Evolutionary conservation across 2,888 invertebrate species (phyloP).

Genomic region (Formica aserva): DNA sequence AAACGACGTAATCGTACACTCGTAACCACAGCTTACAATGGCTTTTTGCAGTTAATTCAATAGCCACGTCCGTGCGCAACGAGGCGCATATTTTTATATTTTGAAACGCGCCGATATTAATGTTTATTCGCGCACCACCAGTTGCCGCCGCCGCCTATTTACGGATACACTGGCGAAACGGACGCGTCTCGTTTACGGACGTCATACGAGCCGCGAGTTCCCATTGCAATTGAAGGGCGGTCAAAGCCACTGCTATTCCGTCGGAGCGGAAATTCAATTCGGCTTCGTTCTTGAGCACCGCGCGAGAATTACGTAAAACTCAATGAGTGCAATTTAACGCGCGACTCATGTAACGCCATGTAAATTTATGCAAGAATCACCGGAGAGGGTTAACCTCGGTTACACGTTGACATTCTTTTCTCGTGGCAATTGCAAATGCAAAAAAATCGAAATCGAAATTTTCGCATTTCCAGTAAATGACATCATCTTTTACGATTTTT

Average conservation of each 20-base stretch:
- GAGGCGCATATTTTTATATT: conserved; percentile 36
- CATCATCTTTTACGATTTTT: background rate
- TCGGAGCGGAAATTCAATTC: conserved; percentile 80
- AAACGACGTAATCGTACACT: conserved; percentile 22
- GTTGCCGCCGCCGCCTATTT: background rate
- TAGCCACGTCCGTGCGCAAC: background rate
- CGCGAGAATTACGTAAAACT: conserved; percentile 75
- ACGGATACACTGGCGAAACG: conserved; percentile 60
- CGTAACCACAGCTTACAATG: conserved; percentile 22
- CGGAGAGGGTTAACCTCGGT: conserved; percentile 62
- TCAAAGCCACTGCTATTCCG: conserved; percentile 76
- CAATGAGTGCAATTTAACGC: conserved; percentile 67
- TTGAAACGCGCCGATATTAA: conserved; percentile 61
- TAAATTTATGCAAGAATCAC: conserved; percentile 60
- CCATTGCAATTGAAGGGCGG: conserved; percentile 79
- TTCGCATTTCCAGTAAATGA: background rate
- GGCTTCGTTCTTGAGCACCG: conserved; percentile 74
- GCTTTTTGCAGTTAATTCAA: conserved; percentile 12
- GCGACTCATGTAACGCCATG: conserved; percentile 54
- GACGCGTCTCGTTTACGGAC: conserved; percentile 75
- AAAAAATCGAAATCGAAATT: background rate
- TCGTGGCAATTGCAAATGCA: background rate
- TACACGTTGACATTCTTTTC: background rate
- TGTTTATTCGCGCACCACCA: conserved; percentile 44
- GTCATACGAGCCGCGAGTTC: conserved; percentile 73